Conservation (phyloP, 2,113 vertebrate genomes). For the human region GRCh38 chr3:156694501-156695000, state of each 20-base stretch:
- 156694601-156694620: not conserved
- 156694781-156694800: slow-evolving; percentile 14
- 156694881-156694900: not conserved
- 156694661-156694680: slow-evolving; percentile 46
- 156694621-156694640: slow-evolving; percentile 61
- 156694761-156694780: slow-evolving; percentile 27
- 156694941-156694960: not conserved
- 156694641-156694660: slow-evolving; percentile 10
- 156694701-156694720: slow-evolving; percentile 33
- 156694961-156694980: slow-evolving; percentile 32
- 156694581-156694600: slow-evolving; percentile 19
- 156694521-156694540: not conserved
- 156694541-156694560: not conserved
- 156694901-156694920: not conserved
- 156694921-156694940: not conserved
- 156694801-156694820: slow-evolving; percentile 9
- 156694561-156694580: slow-evolving; percentile 28
- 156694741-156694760: slow-evolving; percentile 40
- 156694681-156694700: not conserved
- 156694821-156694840: slow-evolving; percentile 41
- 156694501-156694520: not conserved
- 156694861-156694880: slow-evolving; percentile 32
- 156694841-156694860: slow-evolving; percentile 31
- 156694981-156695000: not conserved
- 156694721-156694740: slow-evolving; percentile 1